Conservation (phyloP, 1,140 invertebrate genomes). For the Habropoda laboriosa region DNA sequence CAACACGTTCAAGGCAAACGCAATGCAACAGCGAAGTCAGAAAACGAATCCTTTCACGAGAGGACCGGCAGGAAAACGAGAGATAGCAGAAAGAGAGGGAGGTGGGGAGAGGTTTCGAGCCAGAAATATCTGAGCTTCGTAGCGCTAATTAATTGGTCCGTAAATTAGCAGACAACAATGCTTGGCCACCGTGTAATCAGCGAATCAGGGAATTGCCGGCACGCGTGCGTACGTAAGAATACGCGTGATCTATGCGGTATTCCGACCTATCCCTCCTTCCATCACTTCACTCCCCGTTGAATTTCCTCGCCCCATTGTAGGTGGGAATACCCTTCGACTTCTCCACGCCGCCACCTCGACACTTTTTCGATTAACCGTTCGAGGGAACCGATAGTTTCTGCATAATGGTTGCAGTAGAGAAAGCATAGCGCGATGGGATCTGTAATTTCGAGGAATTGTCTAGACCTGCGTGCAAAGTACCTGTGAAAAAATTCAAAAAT, state of each 20-base stretch:
- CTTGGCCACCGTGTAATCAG: slow-evolving; percentile 36
- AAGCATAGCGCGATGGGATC: background rate
- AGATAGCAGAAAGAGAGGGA: background rate
- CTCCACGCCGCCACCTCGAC: background rate
- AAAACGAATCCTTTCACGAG: background rate
- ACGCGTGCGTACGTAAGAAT: slow-evolving; percentile 71
- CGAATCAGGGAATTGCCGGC: slow-evolving; percentile 65
- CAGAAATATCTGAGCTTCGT: slow-evolving; percentile 62
- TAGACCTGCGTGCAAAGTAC: no score
- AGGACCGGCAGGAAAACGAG: background rate
- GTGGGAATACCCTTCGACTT: background rate
- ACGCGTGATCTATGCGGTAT: slow-evolving; percentile 77
- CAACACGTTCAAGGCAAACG: no score
- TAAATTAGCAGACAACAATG: slow-evolving; percentile 79
- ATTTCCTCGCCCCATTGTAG: background rate
- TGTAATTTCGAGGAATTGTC: no score
- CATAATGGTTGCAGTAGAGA: background rate
- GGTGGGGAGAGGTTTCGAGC: no score
- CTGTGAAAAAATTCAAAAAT: no score
- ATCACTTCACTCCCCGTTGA: background rate
- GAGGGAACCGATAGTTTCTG: background rate
- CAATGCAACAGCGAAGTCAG: background rate
- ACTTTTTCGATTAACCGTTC: slow-evolving; percentile 15
- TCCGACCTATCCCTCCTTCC: slow-evolving; percentile 41
- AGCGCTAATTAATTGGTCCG: slow-evolving; percentile 79